Evolutionary conservation across 2,797 vertebrate genomes (phyloP).

Genomic region (Falco columbarius): DNA sequence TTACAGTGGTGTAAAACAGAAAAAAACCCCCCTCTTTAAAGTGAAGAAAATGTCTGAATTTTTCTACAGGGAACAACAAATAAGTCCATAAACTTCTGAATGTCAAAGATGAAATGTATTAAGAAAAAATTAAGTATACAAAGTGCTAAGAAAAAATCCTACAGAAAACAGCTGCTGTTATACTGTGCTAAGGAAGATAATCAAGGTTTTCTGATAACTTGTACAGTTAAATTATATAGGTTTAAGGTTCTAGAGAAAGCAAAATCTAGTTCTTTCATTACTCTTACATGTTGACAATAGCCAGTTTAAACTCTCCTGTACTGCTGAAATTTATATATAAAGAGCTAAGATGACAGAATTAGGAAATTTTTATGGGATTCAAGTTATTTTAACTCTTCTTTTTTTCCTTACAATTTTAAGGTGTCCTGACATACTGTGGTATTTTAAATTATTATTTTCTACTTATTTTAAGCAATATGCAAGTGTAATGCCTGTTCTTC

Average conservation of each 20-base stretch:
- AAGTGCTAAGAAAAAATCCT: background rate
- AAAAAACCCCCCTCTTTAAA: background rate
- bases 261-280: background rate
- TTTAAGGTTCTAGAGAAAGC: background rate
- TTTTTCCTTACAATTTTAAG: background rate
- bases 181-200: background rate
- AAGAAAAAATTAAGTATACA: background rate
- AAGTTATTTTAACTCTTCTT: background rate
- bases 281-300: background rate
- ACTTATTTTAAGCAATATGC: background rate
- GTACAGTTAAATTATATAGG: background rate
- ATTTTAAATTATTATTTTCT: background rate
- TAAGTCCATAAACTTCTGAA: background rate
- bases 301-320: background rate
- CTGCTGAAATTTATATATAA: background rate
- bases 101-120: background rate
- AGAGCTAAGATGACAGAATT: background rate
- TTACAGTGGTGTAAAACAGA: background rate
- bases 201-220: background rate
- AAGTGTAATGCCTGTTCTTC: background rate
- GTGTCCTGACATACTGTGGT: background rate
- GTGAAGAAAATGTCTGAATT: background rate
- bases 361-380: background rate
- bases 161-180: background rate
- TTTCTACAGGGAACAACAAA: background rate